A percentile compares a stretch with the other conserved stretches of the same genome.
Evolutionary conservation across 2,888 invertebrate species (phyloP).

Genomic region (Tinea trinotella): DNA sequence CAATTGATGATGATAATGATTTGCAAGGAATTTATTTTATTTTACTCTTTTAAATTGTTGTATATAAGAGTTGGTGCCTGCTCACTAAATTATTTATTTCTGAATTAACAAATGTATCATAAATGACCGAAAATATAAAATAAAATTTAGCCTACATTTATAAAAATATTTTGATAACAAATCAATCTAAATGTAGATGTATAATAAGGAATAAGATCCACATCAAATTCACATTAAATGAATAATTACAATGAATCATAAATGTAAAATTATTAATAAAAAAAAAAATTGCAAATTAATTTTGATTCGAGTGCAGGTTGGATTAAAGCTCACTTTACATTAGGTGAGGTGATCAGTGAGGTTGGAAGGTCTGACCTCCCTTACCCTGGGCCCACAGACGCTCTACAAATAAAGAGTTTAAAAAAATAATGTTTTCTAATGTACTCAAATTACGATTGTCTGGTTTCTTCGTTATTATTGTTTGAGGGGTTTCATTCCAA

Average conservation of each 20-base stretch:
- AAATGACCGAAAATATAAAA: no score
- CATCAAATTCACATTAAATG: no score
- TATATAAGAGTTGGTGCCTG: no score
- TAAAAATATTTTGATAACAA: no score
- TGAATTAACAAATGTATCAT: no score
- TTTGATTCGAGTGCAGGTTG: neutral
- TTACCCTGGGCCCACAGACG: neutral
- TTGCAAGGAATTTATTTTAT: no score
- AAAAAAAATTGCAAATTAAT: neutral
- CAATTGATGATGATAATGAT: no score
- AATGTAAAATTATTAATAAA: neutral
- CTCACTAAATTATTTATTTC: no score
- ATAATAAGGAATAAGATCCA: no score
- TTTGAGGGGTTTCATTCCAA: slow-evolving; percentile 13
- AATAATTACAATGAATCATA: neutral
- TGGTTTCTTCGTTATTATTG: slow-evolving; percentile 16
- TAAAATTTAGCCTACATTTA: no score
- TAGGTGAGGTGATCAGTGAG: slow-evolving; percentile 18
- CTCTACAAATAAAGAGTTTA: slow-evolving; percentile 17
- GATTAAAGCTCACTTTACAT: slow-evolving; percentile 20
- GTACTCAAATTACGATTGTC: slow-evolving; percentile 19
- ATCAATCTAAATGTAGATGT: no score
- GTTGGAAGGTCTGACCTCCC: neutral
- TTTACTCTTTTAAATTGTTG: no score
- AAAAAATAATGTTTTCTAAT: slow-evolving; percentile 20